Evolutionary conservation across 2,113 vertebrate genomes (phyloP), one percentile per base, ranked within the genome.

Genomic region (Irena cyanogastra): DNA sequence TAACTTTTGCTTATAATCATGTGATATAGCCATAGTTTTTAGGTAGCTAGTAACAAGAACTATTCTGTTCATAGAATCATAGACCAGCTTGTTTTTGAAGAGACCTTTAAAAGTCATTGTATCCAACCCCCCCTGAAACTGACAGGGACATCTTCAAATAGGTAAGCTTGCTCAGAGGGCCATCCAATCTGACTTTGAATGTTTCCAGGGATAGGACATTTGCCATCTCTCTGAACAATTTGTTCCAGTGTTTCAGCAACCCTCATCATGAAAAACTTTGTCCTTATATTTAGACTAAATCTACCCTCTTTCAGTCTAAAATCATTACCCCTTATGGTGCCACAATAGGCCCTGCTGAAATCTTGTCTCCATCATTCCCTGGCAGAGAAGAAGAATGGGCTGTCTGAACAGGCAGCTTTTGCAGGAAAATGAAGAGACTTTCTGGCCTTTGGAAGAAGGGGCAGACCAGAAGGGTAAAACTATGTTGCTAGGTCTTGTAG

Each of bases 301-400:
- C 24, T 57, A 28, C 24, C 10, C 16, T 45, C 20, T 59, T 79
- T 45, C 6, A 65, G 8, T 35, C 30, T 70, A 56, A 90, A 44
- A 27, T 16, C 28, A 13, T 52, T 60, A 16, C 20, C 5, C 35
- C 4, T 45, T 18, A 24, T 16, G 0, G 0, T 50, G 11, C 44
- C 35, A 31, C 35, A 56, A 64, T 6, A 80, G 30, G 17, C 19
- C 20, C 7, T 33, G 41, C 16, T 77, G 61, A 61, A 69, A 45
- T 18, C 26, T n/a, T 53, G n/a, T 49, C 17, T 47, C 18, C 35
- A 31, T 49, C 16, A 27, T 49, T 71, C 35, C 11, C 11, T 31
- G n/a, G 3, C 20, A 49, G 35, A 16, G 6, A 47, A 56, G 26
- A 54, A 63, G 20, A 79, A 33, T 0, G 1, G 13, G 7, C 30